Evolutionary conservation across 2,113 vertebrate species (phyloP).

Genomic region (Archilochus colubris): DNA sequence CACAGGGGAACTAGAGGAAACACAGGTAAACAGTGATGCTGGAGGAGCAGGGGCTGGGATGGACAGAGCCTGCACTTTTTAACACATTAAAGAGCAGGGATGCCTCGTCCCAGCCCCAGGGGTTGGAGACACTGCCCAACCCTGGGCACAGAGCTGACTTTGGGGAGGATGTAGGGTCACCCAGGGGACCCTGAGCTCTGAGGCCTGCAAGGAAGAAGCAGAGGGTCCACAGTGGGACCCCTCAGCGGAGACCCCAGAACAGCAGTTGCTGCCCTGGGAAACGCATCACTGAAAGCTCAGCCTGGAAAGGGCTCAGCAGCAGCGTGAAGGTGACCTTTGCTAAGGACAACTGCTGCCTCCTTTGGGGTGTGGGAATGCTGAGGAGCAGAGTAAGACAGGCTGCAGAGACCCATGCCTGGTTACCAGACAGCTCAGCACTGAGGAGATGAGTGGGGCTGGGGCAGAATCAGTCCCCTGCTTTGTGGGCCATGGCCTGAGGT

Average conservation of each 20-base stretch:
- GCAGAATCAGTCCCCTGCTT: background rate
- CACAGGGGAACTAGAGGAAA: background rate
- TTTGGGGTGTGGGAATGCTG: background rate
- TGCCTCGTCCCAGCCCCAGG: background rate
- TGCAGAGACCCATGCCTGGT: background rate
- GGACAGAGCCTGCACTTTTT: background rate
- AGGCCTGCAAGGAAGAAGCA: background rate
- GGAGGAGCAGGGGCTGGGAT: background rate
- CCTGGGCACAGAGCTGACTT: background rate
- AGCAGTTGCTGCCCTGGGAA: background rate
- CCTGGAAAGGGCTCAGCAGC: constrained; percentile 7
- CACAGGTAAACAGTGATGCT: background rate
- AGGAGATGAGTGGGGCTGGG: background rate
- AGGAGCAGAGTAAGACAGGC: background rate
- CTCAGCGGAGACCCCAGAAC: fast-evolving
- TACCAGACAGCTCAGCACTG: background rate
- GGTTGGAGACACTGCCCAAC: background rate
- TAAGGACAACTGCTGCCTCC: constrained; percentile 47
- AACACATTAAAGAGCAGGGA: background rate
- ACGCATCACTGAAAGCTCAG: background rate
- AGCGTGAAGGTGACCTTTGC: constrained; percentile 68
- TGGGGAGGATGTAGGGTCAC: background rate
- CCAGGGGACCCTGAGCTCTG: background rate
- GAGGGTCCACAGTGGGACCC: background rate
- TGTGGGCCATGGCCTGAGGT: background rate